Conservation (phyloP, 2,888 invertebrate species). For the Noctua janthina region DNA sequence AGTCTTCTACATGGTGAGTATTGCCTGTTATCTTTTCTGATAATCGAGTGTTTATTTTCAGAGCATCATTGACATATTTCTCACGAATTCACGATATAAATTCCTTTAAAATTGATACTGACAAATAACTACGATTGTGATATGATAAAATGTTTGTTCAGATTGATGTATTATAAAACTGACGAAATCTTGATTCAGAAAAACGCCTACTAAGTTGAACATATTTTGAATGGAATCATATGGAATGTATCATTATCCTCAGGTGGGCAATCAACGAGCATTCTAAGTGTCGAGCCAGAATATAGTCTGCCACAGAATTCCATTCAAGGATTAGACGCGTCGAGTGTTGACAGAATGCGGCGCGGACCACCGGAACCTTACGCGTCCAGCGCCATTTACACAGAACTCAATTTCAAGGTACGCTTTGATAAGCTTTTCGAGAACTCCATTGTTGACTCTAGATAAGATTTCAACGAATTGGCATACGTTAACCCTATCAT, state of each 20-base stretch:
- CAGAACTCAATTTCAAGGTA: conserved; percentile 90
- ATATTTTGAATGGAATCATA: conserved; percentile 13
- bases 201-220: not conserved
- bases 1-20: conserved; percentile 86
- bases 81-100: conserved; percentile 74
- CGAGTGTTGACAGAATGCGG: conserved; percentile 86
- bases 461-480: conserved; percentile 84
- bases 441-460: conserved; percentile 75
- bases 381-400: conserved; percentile 89
- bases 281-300: conserved; percentile 87
- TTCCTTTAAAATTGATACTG: conserved; percentile 46
- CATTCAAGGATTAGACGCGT: conserved; percentile 85
- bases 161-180: conserved; percentile 24
- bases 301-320: conserved; percentile 88
- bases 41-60: conserved; percentile 63
- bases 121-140: conserved; percentile 38
- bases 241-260: conserved; percentile 61
- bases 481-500: conserved; percentile 74
- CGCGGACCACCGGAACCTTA: conserved; percentile 88
- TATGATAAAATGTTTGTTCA: conserved; percentile 36
- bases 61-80: conserved; percentile 71
- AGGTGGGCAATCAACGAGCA: conserved; percentile 87
- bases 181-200: conserved; percentile 9
- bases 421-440: conserved; percentile 81
- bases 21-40: conserved; percentile 61